These are phyloP conservation scores for Raja brachyura DNA, from an alignment of 2,113 vertebrate genomes.

Conservation along the genomic window DNA sequence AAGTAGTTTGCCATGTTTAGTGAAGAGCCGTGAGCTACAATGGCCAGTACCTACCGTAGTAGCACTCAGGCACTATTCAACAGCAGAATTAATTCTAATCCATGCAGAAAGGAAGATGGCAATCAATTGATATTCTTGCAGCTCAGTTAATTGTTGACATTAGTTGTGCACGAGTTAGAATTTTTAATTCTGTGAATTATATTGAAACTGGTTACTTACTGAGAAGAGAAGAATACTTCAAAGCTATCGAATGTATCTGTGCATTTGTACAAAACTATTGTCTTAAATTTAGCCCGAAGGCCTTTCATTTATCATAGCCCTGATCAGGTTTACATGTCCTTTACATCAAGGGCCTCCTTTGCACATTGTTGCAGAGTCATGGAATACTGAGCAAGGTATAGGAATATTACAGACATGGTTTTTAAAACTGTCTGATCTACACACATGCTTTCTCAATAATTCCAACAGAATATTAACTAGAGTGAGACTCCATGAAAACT, in stretches of 20 bases:
- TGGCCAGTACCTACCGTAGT: neutral
- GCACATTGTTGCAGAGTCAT: neutral
- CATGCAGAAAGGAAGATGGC: neutral
- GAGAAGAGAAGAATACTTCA: neutral
- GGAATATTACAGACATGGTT: neutral
- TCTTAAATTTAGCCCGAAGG: neutral
- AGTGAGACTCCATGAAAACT: neutral
- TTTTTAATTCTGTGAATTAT: neutral
- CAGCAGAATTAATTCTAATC: neutral
- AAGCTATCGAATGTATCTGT: neutral
- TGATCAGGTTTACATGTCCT: neutral
- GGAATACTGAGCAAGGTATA: neutral
- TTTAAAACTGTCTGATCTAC: neutral
- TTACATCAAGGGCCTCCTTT: neutral
- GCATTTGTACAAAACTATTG: neutral
- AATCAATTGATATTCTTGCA: neutral
- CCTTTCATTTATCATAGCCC: neutral
- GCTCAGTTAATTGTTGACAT: neutral
- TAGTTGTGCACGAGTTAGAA: neutral
- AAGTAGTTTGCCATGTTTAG: neutral
- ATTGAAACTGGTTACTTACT: neutral
- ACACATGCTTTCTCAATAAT: neutral
- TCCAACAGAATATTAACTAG: neutral
- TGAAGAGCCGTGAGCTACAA: neutral
- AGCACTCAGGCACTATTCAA: neutral